These are phyloP conservation scores for Odobenus rosmarus DNA, from an alignment of 2,113 vertebrate genomes.

Conservation along the genomic window DNA sequence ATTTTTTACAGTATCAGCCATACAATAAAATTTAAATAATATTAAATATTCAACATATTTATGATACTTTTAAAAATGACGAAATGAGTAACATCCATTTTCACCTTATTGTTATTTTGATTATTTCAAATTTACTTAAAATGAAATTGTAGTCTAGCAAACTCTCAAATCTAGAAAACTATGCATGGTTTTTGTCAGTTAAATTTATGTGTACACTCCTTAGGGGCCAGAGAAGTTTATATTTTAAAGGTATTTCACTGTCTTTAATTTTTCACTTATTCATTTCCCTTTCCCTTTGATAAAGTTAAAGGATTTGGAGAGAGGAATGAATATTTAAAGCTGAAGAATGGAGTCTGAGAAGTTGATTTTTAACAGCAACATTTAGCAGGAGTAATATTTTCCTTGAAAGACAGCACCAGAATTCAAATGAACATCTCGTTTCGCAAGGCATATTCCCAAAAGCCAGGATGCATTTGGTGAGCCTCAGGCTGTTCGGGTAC, in stretches of 20 bases:
- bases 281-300: conserved; percentile 46
- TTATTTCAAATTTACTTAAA: conserved; percentile 23
- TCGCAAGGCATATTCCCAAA: background rate
- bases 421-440: conserved; percentile 39
- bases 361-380: conserved; percentile 55
- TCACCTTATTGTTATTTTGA: background rate
- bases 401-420: conserved; percentile 5
- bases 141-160: background rate
- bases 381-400: conserved; percentile 59
- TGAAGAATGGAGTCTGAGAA: conserved; percentile 28
- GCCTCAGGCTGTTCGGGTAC: background rate
- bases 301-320: conserved; percentile 50
- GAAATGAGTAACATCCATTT: background rate
- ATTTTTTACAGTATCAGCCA: background rate
- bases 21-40: conserved; percentile 16
- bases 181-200: background rate
- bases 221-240: background rate
- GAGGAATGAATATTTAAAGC: conserved; percentile 59
- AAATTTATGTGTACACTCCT: conserved; percentile 21
- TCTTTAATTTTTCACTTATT: conserved; percentile 67
- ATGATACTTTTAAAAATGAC: background rate
- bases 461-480: background rate
- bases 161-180: background rate
- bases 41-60: background rate
- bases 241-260: conserved; percentile 44